Conservation (phyloP, 2,113 vertebrate species). For the Chloropsis hardwickii region DNA sequence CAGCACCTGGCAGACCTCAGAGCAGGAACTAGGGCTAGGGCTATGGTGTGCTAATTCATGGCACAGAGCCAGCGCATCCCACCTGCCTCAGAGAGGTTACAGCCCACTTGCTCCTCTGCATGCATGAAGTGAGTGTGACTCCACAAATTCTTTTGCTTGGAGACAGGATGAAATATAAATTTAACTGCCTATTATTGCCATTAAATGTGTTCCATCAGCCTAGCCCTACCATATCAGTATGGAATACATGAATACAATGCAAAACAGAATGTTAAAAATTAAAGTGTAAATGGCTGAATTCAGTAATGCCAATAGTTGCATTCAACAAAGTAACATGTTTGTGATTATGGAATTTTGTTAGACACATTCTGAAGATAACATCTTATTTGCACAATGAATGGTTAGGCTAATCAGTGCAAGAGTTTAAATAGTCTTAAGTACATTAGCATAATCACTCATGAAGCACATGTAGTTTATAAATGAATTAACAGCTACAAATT, state of each 20-base stretch:
- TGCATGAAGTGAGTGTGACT: not conserved
- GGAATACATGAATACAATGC: not conserved
- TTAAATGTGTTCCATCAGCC: not conserved
- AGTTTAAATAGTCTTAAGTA: constrained; percentile 43
- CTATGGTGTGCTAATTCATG: not conserved
- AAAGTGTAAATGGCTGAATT: constrained; percentile 4
- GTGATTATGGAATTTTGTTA: constrained; percentile 54
- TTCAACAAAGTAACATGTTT: constrained; percentile 31
- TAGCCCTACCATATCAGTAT: not conserved
- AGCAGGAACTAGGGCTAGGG: constrained; percentile 7
- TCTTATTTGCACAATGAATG: constrained; percentile 55
- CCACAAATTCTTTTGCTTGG: not conserved
- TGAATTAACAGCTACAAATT: constrained; percentile 32
- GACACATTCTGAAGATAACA: constrained; percentile 57
- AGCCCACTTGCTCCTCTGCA: not conserved
- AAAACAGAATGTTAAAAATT: not conserved
- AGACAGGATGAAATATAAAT: not conserved
- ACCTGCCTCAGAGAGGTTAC: not conserved
- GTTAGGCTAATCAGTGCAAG: constrained; percentile 17
- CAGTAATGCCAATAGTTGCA: constrained; percentile 16
- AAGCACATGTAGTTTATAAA: constrained; percentile 50
- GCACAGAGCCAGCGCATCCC: not conserved
- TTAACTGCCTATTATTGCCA: not conserved
- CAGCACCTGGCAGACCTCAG: constrained; percentile 46
- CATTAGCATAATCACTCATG: constrained; percentile 43